phyloP scores from a whole-genome alignment of 2,797 vertebrate genomes.

The Enteromius paludinosus region DNA sequence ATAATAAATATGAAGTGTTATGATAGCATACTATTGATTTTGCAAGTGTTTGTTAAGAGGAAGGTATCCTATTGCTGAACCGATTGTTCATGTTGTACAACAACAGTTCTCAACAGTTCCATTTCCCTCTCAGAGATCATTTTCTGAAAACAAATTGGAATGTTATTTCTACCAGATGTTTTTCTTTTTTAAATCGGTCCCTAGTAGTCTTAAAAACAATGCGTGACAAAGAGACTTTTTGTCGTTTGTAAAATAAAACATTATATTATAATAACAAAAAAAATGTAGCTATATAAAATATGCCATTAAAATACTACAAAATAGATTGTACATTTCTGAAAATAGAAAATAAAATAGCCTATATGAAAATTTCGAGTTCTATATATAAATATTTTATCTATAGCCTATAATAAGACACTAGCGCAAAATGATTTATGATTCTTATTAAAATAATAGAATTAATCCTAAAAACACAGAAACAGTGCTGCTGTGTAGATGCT shows the following conservation, averaged over 20 bases:
- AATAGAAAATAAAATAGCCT: background rate
- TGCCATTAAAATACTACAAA: background rate
- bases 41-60: conserved; percentile 77
- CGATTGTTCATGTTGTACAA: conserved; percentile 68
- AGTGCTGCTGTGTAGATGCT: background rate
- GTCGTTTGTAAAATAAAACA: background rate
- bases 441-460: background rate
- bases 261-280: background rate
- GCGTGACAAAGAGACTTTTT: background rate
- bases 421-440: background rate
- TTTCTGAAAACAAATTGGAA: background rate
- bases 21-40: conserved; percentile 81
- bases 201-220: background rate
- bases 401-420: background rate
- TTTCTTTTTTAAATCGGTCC: background rate
- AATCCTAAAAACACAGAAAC: background rate
- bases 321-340: background rate
- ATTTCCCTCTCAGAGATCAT: conserved; percentile 56
- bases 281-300: background rate
- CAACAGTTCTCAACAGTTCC: conserved; percentile 51
- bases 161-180: background rate
- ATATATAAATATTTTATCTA: background rate
- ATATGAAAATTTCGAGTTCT: background rate
- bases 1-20: conserved; percentile 82
- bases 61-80: conserved; percentile 63